Evolutionary conservation across 2,797 vertebrate genomes (phyloP), one percentile per base, ranked within the genome.

Genomic region (Sylvilagus floridanus): DNA sequence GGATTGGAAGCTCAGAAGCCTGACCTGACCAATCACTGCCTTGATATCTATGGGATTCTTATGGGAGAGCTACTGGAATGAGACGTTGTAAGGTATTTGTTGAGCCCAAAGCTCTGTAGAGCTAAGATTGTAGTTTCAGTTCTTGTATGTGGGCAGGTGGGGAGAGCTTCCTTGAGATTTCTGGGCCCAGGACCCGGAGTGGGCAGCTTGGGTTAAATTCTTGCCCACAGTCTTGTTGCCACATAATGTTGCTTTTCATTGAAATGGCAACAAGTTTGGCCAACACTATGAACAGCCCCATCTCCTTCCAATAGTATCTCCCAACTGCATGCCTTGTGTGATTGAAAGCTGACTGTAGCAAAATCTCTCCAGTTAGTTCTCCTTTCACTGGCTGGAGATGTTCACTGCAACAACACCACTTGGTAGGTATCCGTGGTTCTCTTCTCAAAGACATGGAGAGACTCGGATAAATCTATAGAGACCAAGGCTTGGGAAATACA

Each of bases 101-200:
- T 50, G n/a, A 35, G 35, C n/a, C 52, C 22, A 0, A 62, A 2
- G 50, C 12, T 35, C 30, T 68, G 0, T 11, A 65, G 16, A 42
- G 19, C 2, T 57, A 4, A 4, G n/a, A 16, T 24, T 73, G 16
- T 2, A 30, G 77, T 4, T 9, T 7, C 0, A 1, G 2, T 10
- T 37, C 7, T 0, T 5, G 2, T 3, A 3, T 7, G 16, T 52
- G 35, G 21, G 4, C 0, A 26, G 7, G 3, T 5, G 11, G 65
- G 65, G n/a, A 62, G 47, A 16, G 12, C 16, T 71, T 35, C 52
- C 26, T 28, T 66, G 63, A 35, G 73, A 62, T 24, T 47, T 76
- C 52, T 47, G 19, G n/a, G 66, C 14, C 62, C 2, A 2, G 24
- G 54, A 72, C 37, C n/a, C 8, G 32, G 62, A 28, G 37, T 1